Evolutionary conservation across 2,797 vertebrate species (phyloP).

Genomic region (Onychomys arenicola): DNA sequence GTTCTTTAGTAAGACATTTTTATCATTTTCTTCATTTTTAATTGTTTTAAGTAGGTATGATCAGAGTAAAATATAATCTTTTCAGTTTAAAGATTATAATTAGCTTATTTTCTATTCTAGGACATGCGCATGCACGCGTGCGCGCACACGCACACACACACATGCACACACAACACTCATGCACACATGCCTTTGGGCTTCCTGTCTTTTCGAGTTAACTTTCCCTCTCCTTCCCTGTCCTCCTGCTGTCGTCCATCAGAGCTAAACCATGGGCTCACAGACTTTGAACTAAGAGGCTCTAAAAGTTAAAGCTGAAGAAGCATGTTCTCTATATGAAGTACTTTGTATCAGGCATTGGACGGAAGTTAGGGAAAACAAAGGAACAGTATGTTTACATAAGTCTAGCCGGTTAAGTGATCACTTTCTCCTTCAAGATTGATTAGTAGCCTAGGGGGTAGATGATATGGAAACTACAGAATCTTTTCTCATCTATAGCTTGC

Average conservation of each 20-base stretch:
- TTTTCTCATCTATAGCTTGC: background rate
- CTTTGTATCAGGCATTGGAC: too few relatives aligned
- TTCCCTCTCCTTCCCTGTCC: rapidly evolving
- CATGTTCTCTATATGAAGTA: background rate
- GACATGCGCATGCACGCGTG: rapidly evolving
- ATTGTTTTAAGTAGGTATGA: background rate
- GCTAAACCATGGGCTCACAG: background rate
- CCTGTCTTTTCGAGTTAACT: too few relatives aligned
- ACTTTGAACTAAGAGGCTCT: background rate
- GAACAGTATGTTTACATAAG: background rate
- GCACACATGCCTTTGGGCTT: too few relatives aligned
- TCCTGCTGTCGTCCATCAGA: too few relatives aligned
- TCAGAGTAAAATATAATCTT: background rate
- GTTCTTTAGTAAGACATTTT: background rate
- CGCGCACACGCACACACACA: too few relatives aligned
- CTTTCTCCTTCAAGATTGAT: background rate
- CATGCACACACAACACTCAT: too few relatives aligned
- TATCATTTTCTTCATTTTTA: background rate
- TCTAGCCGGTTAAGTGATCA: background rate
- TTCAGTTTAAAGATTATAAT: background rate
- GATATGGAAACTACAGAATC: background rate
- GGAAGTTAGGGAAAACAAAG: background rate
- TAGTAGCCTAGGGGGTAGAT: background rate
- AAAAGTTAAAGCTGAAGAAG: background rate
- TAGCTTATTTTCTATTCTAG: background rate